Percentiles rank a stretch among this genome's conserved stretches.
phyloP scores from a whole-genome alignment of 37 sponge, comb jelly and placozoan genomes.

The Oscarella lobularis region DNA sequence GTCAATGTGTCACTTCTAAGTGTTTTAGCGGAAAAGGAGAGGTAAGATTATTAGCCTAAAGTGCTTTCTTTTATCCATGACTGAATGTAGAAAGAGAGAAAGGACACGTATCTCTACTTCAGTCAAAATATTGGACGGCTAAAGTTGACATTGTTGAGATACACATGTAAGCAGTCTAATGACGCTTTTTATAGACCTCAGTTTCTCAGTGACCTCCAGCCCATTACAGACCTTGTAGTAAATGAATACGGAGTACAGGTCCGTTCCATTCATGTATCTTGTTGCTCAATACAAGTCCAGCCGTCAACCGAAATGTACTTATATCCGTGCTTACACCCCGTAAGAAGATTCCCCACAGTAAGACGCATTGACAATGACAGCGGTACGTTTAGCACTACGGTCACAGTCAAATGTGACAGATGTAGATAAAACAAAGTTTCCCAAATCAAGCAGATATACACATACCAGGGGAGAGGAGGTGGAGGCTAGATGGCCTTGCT shows the following conservation, averaged over 20 bases:
- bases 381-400: conserved; percentile 33
- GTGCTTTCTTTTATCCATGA: too few species aligned
- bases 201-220: background rate
- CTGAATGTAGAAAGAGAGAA: too few species aligned
- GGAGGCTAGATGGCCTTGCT: too few species aligned
- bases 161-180: too few species aligned
- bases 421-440: conserved; percentile 24
- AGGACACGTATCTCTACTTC: too few species aligned
- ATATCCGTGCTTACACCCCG: conserved; percentile 55
- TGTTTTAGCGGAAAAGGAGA: conserved; percentile 10
- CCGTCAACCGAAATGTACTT: conserved; percentile 38
- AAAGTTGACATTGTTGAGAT: too few species aligned
- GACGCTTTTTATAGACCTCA: background rate
- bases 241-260: background rate
- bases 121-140: too few species aligned
- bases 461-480: too few species aligned
- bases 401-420: conserved; percentile 45
- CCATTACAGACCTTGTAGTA: background rate
- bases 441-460: conserved; percentile 16
- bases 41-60: too few species aligned
- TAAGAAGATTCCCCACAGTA: background rate
- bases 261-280: background rate
- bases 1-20: conserved; percentile 26
- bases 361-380: background rate
- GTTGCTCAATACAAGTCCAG: conserved; percentile 36